Percentiles rank a stretch among this genome's conserved stretches.
phyloP scores from a whole-genome alignment of 2,113 vertebrate genomes.

The Hiodon alosoides region DNA sequence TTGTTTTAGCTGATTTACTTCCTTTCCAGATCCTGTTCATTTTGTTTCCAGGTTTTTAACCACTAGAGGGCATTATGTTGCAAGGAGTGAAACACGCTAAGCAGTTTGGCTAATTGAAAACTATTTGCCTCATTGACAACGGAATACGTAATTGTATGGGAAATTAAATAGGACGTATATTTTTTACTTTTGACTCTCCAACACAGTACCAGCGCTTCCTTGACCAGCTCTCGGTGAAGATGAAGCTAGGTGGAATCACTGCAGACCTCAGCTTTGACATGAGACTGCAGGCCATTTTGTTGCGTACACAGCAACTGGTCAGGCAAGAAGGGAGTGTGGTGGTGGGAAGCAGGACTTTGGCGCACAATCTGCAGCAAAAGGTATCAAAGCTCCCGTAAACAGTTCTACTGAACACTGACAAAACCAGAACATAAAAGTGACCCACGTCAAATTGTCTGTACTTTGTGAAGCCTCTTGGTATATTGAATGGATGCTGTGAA shows the following conservation, averaged over 20 bases:
- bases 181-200: not conserved
- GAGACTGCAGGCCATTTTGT: conserved; percentile 69
- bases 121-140: too few species aligned
- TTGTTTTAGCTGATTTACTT: too few species aligned
- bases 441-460: not conserved
- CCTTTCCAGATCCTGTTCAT: too few species aligned
- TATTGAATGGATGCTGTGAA: not conserved
- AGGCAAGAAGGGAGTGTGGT: conserved; percentile 71
- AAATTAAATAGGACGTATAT: not conserved
- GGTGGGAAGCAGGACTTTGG: conserved; percentile 71
- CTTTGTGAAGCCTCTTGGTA: not conserved
- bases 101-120: too few species aligned
- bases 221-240: conserved; percentile 73
- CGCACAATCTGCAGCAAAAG: conserved; percentile 78
- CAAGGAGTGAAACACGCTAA: too few species aligned
- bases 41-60: too few species aligned
- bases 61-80: too few species aligned
- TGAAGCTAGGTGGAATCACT: conserved; percentile 71
- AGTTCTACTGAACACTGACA: not conserved
- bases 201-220: conserved; percentile 79
- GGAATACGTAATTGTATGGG: too few species aligned
- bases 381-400: conserved; percentile 46
- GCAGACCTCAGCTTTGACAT: conserved; percentile 80
- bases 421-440: not conserved
- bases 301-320: conserved; percentile 72